Conservation (phyloP, 2,888 invertebrate species). For the Heliconius erato region DNA sequence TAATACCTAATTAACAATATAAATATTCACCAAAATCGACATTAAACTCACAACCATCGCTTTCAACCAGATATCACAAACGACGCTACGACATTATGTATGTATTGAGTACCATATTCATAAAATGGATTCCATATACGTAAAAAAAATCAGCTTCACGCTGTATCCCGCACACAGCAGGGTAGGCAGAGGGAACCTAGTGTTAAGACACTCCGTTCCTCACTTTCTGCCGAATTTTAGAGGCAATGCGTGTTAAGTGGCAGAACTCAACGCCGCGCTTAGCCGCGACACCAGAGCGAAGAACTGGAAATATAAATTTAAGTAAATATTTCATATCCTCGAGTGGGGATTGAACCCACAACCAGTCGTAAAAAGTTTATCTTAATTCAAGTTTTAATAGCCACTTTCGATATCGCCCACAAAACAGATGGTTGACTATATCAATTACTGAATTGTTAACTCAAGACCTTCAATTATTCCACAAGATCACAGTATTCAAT, state of each 20-base stretch:
- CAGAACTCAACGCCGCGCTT: too few species aligned
- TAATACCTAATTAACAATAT: background rate
- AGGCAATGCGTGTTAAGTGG: too few species aligned
- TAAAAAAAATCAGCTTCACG: too few species aligned
- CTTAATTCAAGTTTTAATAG: slow-evolving; percentile 20
- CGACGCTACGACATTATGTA: background rate
- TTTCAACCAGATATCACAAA: background rate
- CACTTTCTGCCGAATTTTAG: too few species aligned
- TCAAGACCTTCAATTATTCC: background rate
- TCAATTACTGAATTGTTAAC: background rate
- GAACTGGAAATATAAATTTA: too few species aligned
- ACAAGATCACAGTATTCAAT: background rate
- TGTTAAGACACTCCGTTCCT: too few species aligned
- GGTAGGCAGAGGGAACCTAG: too few species aligned
- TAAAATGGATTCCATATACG: slow-evolving; percentile 15
- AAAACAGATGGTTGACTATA: slow-evolving; percentile 28
- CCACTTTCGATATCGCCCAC: slow-evolving; percentile 26
- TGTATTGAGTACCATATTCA: background rate
- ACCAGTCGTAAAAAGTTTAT: background rate
- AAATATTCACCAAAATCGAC: background rate
- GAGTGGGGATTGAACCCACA: too few species aligned
- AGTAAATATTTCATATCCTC: too few species aligned
- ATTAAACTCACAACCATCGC: background rate
- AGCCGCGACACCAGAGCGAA: too few species aligned
- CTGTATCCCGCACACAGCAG: too few species aligned